These are phyloP conservation scores for Isaurus tuberculatus DNA, from an alignment of 92 coral and sea anemone genomes.

Conservation along the genomic window DNA sequence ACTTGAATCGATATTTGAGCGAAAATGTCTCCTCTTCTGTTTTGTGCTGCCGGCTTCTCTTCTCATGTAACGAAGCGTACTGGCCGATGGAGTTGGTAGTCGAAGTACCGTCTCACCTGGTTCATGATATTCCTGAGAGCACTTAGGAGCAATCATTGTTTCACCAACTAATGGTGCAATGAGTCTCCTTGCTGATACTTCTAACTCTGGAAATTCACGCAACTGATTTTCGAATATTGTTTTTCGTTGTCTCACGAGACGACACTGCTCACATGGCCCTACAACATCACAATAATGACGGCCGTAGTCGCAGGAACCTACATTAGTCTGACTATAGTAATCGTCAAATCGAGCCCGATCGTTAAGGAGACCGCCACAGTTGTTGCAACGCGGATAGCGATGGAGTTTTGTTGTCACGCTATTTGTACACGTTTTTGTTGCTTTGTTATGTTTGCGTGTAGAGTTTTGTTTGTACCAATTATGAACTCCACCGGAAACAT, in stretches of 20 bases:
- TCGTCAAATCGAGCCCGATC: slow-evolving; percentile 53
- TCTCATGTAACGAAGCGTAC: slow-evolving; percentile 79
- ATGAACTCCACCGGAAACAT: slow-evolving; percentile 78
- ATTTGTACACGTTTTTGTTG: slow-evolving; percentile 48
- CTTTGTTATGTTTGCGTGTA: background rate
- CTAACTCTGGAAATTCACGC: slow-evolving; percentile 82
- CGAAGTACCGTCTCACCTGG: slow-evolving; percentile 58
- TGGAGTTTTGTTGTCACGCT: slow-evolving; percentile 31
- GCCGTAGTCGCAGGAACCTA: slow-evolving; percentile 64
- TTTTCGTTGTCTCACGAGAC: slow-evolving; percentile 61
- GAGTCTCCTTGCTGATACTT: slow-evolving; percentile 78
- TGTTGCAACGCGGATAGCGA: slow-evolving; percentile 58
- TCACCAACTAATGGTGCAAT: slow-evolving; percentile 81
- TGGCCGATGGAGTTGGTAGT: slow-evolving; percentile 70
- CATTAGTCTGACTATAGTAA: slow-evolving; percentile 24
- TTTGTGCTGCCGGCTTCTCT: slow-evolving; percentile 83
- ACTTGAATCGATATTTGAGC: slow-evolving; percentile 45
- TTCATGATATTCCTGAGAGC: slow-evolving; percentile 9
- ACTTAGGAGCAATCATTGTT: slow-evolving; percentile 51
- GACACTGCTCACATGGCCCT: slow-evolving; percentile 89
- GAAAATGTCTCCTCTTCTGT: slow-evolving; percentile 58
- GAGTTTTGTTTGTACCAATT: slow-evolving; percentile 76
- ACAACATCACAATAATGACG: slow-evolving; percentile 82
- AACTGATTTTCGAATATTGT: slow-evolving; percentile 72
- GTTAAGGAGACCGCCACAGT: slow-evolving; percentile 76